A percentile compares a stretch with the other conserved stretches of the same genome.
Conservation (phyloP, 1,140 invertebrate species). For the Diabrotica undecimpunctata region DNA sequence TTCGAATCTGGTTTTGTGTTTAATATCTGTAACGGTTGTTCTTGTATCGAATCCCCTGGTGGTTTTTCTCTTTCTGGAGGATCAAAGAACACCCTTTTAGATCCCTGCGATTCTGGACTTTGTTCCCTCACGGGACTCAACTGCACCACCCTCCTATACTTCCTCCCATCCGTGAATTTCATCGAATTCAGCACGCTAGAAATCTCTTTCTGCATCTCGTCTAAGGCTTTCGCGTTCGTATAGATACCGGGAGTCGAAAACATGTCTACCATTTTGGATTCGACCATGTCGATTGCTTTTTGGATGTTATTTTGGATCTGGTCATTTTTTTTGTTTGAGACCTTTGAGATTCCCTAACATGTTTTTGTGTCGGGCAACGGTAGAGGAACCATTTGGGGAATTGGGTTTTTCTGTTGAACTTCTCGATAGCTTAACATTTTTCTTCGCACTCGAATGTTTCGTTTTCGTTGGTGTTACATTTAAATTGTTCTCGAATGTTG, state of each 20-base stretch:
- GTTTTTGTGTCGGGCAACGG: slow-evolving; percentile 13
- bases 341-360: slow-evolving; percentile 27
- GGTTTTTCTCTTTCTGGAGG: too few relatives aligned
- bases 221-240: slow-evolving; percentile 33
- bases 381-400: too few relatives aligned
- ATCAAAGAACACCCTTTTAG: too few relatives aligned
- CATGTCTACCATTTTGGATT: slow-evolving; percentile 39
- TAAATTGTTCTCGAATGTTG: too few relatives aligned
- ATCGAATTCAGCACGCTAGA: slow-evolving; percentile 32
- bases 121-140: too few relatives aligned
- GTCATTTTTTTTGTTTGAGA: slow-evolving; percentile 30
- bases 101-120: too few relatives aligned
- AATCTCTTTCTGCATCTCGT: slow-evolving; percentile 40
- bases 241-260: slow-evolving; percentile 20
- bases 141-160: not conserved
- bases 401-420: too few relatives aligned
- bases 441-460: not conserved
- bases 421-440: not conserved
- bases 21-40: too few relatives aligned
- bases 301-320: slow-evolving; percentile 35
- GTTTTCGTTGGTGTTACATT: not conserved
- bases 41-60: too few relatives aligned
- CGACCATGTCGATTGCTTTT: slow-evolving; percentile 38
- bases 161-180: slow-evolving; percentile 12
- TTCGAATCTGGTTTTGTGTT: too few relatives aligned